Evolutionary conservation across 2,888 invertebrate species (phyloP), one percentile per base, ranked within the genome.

Genomic region (Acleris emargana): DNA sequence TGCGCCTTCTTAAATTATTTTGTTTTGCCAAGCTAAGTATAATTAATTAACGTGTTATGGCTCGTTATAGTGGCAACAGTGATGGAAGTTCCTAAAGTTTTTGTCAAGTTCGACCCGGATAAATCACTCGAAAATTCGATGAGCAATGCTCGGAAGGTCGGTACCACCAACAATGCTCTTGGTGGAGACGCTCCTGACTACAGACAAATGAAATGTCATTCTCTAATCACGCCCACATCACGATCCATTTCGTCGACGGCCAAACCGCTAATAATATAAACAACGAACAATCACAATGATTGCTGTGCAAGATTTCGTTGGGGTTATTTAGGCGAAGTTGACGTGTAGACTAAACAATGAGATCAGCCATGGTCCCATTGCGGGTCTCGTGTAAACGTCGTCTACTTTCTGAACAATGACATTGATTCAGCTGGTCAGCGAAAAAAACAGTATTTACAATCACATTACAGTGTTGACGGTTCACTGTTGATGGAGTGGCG

Each of bases 291-390:
- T 79, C 74, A 73, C 73, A 74, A 71, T 68, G n/a, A 61, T 51
- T 62, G 45, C 59, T 43, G 20, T 38, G 57, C 49, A 51, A 78
- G 74, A 77, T 77, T 81, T 80, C 77, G 83, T 82, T 80, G 77
- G 78, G 76, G 80, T 82, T 81, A 84, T 86, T 86, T 84, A 77
- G 73, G 71, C 81, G 74, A 75, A 81, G 80, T 73, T 76, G 73
- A 72, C 68, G 72, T 67, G 86, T 88, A 91, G 91, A 91, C 91
- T 91, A 91, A 91, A 91, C 91, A 91, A 90, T 91, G 91, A 90
- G 87, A 87, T 91, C 91, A 91, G 85, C 83, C 32, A 25, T 50
- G 53, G 53, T 58, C 76, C 71, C 72, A 77, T 74, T 73, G 74
- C 76, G 76, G 77, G 72, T 72, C 74, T 79, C 77, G 74, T 76